These are phyloP conservation scores for Vanessa atalanta DNA, from an alignment of 1,140 invertebrate genomes.

Conservation along the genomic window DNA sequence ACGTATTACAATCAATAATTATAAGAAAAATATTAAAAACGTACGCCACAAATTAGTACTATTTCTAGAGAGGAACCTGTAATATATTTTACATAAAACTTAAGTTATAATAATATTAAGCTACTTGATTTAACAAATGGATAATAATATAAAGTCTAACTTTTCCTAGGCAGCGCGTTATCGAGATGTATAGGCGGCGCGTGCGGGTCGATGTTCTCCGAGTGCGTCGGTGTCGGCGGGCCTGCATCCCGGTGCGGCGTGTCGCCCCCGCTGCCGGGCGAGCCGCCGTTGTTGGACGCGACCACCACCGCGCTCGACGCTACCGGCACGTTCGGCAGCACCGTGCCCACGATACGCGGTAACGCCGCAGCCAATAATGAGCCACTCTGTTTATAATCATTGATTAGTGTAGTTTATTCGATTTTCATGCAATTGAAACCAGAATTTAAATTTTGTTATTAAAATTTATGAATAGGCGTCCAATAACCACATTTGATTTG, in stretches of 20 bases:
- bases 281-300: slow-evolving; percentile 33
- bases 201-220: slow-evolving; percentile 71
- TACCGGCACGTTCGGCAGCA: slow-evolving; percentile 59
- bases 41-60: too few relatives aligned
- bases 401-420: background rate
- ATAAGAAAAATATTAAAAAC: too few relatives aligned
- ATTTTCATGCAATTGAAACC: background rate
- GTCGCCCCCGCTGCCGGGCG: slow-evolving; percentile 50
- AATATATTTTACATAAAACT: too few relatives aligned
- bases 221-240: slow-evolving; percentile 81
- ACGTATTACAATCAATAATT: too few relatives aligned
- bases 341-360: slow-evolving; percentile 85
- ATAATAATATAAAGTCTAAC: slow-evolving; percentile 51
- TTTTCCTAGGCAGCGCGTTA: slow-evolving; percentile 76
- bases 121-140: background rate
- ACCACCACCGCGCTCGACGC: slow-evolving; percentile 32
- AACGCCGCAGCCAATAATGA: slow-evolving; percentile 84
- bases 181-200: slow-evolving; percentile 70
- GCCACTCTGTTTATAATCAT: slow-evolving; percentile 51
- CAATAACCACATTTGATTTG: too few relatives aligned
- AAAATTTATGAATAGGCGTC: too few relatives aligned
- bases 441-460: too few relatives aligned
- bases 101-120: too few relatives aligned
- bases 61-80: too few relatives aligned
- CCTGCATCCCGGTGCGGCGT: slow-evolving; percentile 74